These are phyloP conservation scores for Anas bernieri DNA, from an alignment of 2,797 vertebrate genomes.

Conservation along the genomic window DNA sequence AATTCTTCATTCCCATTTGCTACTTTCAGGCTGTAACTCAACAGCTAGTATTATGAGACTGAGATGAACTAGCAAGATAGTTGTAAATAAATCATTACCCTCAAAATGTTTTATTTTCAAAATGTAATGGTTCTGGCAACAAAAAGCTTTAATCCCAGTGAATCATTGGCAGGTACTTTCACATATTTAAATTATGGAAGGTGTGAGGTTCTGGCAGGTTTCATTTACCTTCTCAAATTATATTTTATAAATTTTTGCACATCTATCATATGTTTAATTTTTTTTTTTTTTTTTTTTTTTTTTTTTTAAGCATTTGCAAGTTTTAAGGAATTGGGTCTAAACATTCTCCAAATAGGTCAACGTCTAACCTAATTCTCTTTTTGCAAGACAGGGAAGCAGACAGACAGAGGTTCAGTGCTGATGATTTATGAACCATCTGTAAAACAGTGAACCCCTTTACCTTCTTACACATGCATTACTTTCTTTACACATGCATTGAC, in stretches of 20 bases:
- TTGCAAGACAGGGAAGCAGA: not conserved
- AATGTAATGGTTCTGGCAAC: not conserved
- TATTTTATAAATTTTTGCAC: constrained; percentile 25
- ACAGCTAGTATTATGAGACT: not conserved
- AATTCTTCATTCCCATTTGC: not conserved
- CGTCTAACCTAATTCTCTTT: not conserved
- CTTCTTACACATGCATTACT: not conserved
- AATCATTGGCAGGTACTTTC: not conserved
- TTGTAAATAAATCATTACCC: not conserved
- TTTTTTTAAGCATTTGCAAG: not conserved
- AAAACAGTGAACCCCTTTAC: not conserved
- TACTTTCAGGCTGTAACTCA: not conserved
- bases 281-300: not conserved
- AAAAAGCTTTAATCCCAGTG: not conserved
- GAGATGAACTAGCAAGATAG: not conserved
- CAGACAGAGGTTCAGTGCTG: not conserved
- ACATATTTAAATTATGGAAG: not conserved
- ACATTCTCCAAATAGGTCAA: not conserved
- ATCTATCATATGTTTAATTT: constrained; percentile 28
- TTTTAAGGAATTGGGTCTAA: not conserved
- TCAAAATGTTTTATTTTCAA: constrained; percentile 26
- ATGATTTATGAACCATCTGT: not conserved
- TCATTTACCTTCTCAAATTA: not conserved
- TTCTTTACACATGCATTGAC: not conserved
- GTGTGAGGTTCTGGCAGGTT: constrained; percentile 12